Evolutionary conservation across 2,113 vertebrate genomes (phyloP).

Genomic region (Gymnorhina tibicen): DNA sequence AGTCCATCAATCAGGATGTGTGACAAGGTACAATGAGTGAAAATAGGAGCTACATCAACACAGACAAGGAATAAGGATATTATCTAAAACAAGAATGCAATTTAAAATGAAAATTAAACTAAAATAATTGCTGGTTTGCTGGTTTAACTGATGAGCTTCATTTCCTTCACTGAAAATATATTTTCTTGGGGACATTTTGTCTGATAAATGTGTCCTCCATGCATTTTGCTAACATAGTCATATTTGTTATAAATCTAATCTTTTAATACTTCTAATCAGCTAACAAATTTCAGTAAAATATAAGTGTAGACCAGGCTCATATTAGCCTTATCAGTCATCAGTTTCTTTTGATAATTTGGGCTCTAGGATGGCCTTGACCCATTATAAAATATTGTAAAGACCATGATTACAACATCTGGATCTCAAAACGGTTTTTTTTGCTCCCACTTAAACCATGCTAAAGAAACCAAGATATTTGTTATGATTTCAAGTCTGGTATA

Average conservation of each 20-base stretch:
- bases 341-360: neutral
- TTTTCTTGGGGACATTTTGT: neutral
- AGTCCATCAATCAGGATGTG: neutral
- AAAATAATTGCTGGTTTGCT: neutral
- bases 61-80: neutral
- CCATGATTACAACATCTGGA: neutral
- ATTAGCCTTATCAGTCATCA: neutral
- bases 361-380: neutral
- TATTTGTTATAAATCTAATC: neutral
- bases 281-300: neutral
- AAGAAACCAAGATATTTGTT: neutral
- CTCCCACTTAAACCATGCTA: neutral
- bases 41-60: neutral
- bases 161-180: neutral
- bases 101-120: neutral
- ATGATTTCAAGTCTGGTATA: neutral
- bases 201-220: neutral
- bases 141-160: neutral
- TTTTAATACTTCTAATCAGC: neutral
- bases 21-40: neutral
- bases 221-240: neutral
- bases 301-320: neutral
- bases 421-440: neutral
- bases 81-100: neutral
- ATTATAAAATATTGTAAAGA: neutral